These are phyloP conservation scores for Zingel zingel DNA, from an alignment of 2,113 vertebrate species.

Conservation along the genomic window DNA sequence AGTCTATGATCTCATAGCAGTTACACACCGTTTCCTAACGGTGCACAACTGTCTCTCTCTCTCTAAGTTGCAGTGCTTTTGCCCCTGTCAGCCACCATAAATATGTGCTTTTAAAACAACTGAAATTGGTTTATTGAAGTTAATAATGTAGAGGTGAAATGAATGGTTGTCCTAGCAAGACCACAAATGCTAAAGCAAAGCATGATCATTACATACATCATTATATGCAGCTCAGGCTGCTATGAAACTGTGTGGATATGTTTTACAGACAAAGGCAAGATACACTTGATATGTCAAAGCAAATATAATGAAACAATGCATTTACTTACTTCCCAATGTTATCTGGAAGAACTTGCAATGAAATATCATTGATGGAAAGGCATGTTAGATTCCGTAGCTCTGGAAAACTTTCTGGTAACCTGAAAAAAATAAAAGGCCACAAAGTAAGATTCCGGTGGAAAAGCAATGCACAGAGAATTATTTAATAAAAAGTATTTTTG, in stretches of 20 bases:
- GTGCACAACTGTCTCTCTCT: too few species aligned
- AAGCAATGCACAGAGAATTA: not conserved
- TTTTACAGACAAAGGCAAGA: not conserved
- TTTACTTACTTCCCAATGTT: slow-evolving; percentile 98
- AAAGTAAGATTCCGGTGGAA: slow-evolving; percentile 2
- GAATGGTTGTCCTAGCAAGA: not conserved
- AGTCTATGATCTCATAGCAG: too few species aligned
- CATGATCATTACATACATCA: not conserved
- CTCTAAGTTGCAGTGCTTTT: too few species aligned
- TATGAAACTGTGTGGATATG: not conserved
- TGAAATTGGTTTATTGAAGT: not conserved
- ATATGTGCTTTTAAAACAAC: not conserved
- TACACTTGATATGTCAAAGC: not conserved
- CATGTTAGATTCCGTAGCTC: slow-evolving; percentile 94
- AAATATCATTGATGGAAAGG: slow-evolving; percentile 99
- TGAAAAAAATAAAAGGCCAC: slow-evolving; percentile 65
- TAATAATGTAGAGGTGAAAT: not conserved
- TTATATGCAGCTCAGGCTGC: not conserved
- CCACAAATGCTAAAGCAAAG: not conserved
- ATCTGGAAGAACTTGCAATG: slow-evolving; percentile 94
- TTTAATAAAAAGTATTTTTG: not conserved
- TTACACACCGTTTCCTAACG: too few species aligned
- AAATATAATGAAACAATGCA: not conserved
- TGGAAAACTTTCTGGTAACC: slow-evolving; percentile 96
- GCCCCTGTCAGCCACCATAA: too few species aligned